Evolutionary conservation across 2,113 vertebrate species (phyloP).

Genomic region (Alligator mississippiensis): DNA sequence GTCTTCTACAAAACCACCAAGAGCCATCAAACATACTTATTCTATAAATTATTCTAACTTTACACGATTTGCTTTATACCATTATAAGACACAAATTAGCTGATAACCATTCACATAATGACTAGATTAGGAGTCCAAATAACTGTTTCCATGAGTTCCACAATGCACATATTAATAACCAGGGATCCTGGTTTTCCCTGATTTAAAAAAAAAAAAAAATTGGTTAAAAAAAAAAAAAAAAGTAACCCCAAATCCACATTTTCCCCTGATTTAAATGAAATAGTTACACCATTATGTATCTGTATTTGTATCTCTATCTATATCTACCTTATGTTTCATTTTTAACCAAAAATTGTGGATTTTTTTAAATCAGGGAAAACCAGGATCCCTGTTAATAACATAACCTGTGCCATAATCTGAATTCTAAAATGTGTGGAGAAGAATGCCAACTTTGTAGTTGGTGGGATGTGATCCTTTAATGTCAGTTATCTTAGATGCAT

Average conservation of each 20-base stretch:
- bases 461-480: background rate
- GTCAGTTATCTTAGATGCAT: background rate
- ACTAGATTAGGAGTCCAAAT: background rate
- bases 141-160: background rate
- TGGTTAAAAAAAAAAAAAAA: no score
- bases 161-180: background rate
- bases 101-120: background rate
- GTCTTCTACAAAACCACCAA: background rate
- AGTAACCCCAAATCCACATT: no score
- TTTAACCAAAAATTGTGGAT: no score
- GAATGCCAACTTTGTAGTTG: background rate
- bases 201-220: no score
- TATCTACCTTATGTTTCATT: no score
- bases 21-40: background rate
- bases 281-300: no score
- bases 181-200: no score
- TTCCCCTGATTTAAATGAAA: no score
- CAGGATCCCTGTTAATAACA: background rate
- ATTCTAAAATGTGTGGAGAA: background rate
- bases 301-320: no score
- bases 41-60: background rate
- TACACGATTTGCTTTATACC: background rate
- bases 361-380: no score
- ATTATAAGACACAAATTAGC: background rate
- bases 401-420: background rate